phyloP scores from a whole-genome alignment of 2,113 vertebrate genomes.

The Columba janthina region DNA sequence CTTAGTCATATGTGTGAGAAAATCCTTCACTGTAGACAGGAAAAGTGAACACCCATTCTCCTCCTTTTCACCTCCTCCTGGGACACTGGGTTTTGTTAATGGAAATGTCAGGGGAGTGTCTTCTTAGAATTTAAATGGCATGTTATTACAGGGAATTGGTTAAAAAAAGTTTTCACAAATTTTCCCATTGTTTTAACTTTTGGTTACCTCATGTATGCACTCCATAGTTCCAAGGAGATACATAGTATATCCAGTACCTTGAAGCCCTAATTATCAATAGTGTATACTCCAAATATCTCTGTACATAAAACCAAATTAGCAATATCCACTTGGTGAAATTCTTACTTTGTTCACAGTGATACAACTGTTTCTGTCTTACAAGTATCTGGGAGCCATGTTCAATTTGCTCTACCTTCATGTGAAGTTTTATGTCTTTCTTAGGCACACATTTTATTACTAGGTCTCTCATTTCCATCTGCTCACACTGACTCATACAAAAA shows the following conservation, averaged over 20 bases:
- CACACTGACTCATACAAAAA: conserved; percentile 5
- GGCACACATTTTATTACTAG: conserved; percentile 48
- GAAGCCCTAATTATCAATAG: not conserved
- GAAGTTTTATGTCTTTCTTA: conserved; percentile 45
- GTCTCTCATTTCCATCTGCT: conserved; percentile 53
- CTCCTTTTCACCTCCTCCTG: conserved; percentile 13
- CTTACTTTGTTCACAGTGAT: not conserved
- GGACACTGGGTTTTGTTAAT: not conserved
- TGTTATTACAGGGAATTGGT: not conserved
- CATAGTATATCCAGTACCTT: not conserved
- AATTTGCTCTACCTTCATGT: not conserved
- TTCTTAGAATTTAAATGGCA: not conserved
- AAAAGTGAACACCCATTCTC: conserved; percentile 56
- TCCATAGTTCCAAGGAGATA: not conserved
- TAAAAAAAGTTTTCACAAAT: not conserved
- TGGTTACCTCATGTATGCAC: not conserved
- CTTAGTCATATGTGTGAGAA: conserved; percentile 64
- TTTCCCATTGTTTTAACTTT: not conserved
- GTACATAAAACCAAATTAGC: not conserved
- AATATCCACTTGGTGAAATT: not conserved
- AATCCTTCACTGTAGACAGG: conserved; percentile 14
- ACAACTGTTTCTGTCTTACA: not conserved
- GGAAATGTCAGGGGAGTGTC: not conserved
- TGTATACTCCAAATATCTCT: not conserved
- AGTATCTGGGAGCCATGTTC: not conserved